A percentile compares a stretch with the other conserved stretches of the same genome.
phyloP scores from a whole-genome alignment of 2,797 vertebrate genomes.

The Macroramphosus scolopax region DNA sequence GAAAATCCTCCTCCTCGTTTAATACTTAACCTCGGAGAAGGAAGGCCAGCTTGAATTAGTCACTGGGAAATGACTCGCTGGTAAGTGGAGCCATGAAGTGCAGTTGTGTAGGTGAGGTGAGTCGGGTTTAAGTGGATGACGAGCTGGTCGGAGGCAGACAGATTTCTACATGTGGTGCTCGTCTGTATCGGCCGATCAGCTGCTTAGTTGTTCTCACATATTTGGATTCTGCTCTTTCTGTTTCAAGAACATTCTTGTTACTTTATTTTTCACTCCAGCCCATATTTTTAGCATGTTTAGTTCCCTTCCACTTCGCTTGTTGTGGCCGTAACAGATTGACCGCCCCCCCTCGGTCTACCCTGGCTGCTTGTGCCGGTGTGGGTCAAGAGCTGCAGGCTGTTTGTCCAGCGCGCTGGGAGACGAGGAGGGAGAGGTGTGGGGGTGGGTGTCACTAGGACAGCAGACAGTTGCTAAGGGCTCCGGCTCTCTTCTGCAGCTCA shows the following conservation, averaged over 20 bases:
- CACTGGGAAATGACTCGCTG: conserved; percentile 31
- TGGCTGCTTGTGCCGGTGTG: conserved; percentile 54
- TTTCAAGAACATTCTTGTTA: conserved; percentile 2
- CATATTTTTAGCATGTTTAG: conserved; percentile 13
- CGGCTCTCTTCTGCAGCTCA: conserved; percentile 39
- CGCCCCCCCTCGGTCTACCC: conserved; percentile 39
- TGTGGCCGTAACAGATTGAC: conserved; percentile 52
- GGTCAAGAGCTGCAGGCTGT: conserved; percentile 65
- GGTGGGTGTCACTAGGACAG: conserved; percentile 56
- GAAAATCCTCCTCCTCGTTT: conserved; percentile 14
- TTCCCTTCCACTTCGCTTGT: conserved; percentile 32
- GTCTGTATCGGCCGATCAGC: conserved; percentile 12
- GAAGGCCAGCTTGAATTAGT: conserved; percentile 34
- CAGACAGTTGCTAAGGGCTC: conserved; percentile 63
- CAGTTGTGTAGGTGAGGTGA: conserved; percentile 33
- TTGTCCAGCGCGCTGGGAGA: conserved; percentile 53
- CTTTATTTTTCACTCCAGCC: conserved; percentile 10
- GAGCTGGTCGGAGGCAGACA: conserved; percentile 16
- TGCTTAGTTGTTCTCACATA: neutral
- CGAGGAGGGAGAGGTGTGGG: conserved; percentile 51
- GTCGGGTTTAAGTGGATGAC: conserved; percentile 36
- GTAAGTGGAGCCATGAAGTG: conserved; percentile 20
- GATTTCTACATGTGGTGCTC: conserved; percentile 14
- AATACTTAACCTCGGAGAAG: conserved; percentile 25
- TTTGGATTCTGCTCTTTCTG: conserved; percentile 2